Conservation (phyloP, 2,888 invertebrate species). For the Caenorhabditis sp. region DNA sequence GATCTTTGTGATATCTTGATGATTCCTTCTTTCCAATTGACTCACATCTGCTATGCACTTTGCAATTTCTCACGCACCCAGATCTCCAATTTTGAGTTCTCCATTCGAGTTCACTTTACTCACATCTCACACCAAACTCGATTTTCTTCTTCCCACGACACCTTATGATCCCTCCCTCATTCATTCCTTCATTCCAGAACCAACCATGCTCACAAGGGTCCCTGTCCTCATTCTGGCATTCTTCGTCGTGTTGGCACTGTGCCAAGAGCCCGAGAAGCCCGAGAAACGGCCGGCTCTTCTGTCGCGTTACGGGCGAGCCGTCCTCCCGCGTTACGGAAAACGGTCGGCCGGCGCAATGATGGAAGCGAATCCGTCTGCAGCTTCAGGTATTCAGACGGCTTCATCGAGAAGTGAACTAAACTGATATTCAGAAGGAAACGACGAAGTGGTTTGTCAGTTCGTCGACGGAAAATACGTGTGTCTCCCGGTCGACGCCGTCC, state of each 20-base stretch:
- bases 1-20: too few species aligned
- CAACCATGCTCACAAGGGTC: slow-evolving; percentile 59
- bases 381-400: neutral
- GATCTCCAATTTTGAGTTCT: neutral
- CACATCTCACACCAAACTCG: too few species aligned
- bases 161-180: neutral
- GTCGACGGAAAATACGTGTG: slow-evolving; percentile 45
- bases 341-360: slow-evolving; percentile 17
- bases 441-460: slow-evolving; percentile 35
- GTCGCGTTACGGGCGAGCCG: slow-evolving; percentile 52
- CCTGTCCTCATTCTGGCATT: slow-evolving; percentile 29
- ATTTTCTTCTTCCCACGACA: neutral
- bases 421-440: slow-evolving; percentile 24
- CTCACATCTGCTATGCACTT: too few species aligned
- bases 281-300: slow-evolving; percentile 54
- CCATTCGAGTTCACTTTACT: neutral
- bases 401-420: neutral
- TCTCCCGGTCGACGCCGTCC: slow-evolving; percentile 33
- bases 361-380: neutral
- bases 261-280: slow-evolving; percentile 49
- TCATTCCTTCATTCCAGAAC: slow-evolving; percentile 24
- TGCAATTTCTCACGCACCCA: neutral
- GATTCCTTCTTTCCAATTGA: too few species aligned
- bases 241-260: slow-evolving; percentile 23
- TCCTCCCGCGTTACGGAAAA: slow-evolving; percentile 51